Percentiles rank a stretch among this genome's conserved stretches.
Conservation (phyloP, 30 jellyfish, hydroid and myxozoan genomes). For the Chironex yamaguchii region DNA sequence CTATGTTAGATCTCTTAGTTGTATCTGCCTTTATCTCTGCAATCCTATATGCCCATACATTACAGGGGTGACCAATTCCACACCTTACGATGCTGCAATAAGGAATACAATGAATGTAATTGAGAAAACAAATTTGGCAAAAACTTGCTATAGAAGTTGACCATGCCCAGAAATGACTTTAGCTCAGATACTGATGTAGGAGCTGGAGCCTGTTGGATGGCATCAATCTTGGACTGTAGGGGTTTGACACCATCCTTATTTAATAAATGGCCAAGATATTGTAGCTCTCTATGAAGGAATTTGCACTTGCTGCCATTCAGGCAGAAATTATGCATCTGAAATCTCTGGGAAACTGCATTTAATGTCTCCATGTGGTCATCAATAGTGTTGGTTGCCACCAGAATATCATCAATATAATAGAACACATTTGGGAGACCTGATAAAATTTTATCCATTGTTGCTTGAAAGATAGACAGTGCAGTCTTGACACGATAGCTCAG, state of each 20-base stretch:
- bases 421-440: background rate
- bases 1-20: too few species aligned
- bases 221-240: slow-evolving; percentile 23
- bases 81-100: slow-evolving; percentile 2
- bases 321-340: background rate
- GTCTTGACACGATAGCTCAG: slow-evolving; percentile 36
- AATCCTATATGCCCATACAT: too few species aligned
- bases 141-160: slow-evolving; percentile 46
- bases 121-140: slow-evolving; percentile 19
- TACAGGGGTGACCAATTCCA: slow-evolving; percentile 64
- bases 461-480: slow-evolving; percentile 59
- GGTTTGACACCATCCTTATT: slow-evolving; percentile 52
- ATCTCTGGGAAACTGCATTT: slow-evolving; percentile 13
- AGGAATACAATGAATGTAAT: slow-evolving; percentile 38
- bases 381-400: slow-evolving; percentile 2
- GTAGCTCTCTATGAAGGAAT: slow-evolving; percentile 5
- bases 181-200: slow-evolving; percentile 56
- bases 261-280: slow-evolving; percentile 51
- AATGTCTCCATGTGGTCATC: slow-evolving; percentile 35
- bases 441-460: slow-evolving; percentile 24
- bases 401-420: slow-evolving; percentile 56
- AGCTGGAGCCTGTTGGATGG: slow-evolving; percentile 50
- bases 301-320: slow-evolving; percentile 21
- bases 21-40: too few species aligned
- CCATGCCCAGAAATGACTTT: slow-evolving; percentile 51